Conservation (phyloP, 2,888 invertebrate species). For the Physocephala rufipes region DNA sequence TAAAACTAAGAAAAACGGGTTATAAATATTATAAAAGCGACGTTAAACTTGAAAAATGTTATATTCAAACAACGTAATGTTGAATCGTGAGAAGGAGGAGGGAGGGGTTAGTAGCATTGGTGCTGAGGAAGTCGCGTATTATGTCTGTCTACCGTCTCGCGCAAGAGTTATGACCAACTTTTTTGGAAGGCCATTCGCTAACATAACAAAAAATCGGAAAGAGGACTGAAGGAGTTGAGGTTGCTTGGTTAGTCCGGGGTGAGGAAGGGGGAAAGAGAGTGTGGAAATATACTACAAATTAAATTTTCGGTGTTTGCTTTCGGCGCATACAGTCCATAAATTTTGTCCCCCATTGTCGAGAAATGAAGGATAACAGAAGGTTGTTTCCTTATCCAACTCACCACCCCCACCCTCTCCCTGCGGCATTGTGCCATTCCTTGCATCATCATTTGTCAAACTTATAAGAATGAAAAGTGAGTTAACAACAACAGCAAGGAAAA, state of each 20-base stretch:
- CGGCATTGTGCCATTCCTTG: slow-evolving; percentile 10
- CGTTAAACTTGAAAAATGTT: slow-evolving; percentile 40
- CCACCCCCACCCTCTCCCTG: not conserved
- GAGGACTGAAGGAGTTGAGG: not conserved
- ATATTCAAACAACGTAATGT: slow-evolving; percentile 21
- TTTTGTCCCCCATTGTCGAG: slow-evolving; percentile 37
- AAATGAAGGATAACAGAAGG: slow-evolving; percentile 38
- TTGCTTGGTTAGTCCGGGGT: too few relatives aligned
- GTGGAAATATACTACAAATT: slow-evolving; percentile 54
- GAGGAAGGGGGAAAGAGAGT: slow-evolving; percentile 40
- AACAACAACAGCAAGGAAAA: too few relatives aligned
- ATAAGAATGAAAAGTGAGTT: slow-evolving; percentile 52
- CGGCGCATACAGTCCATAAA: slow-evolving; percentile 43
- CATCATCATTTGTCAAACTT: slow-evolving; percentile 49
- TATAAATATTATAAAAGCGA: slow-evolving; percentile 15
- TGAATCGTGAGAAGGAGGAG: slow-evolving; percentile 26
- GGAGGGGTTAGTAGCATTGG: slow-evolving; percentile 13
- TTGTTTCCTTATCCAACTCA: not conserved
- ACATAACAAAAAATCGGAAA: slow-evolving; percentile 20
- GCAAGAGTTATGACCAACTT: slow-evolving; percentile 46
- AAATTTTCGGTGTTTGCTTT: slow-evolving; percentile 50
- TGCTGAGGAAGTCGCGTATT: slow-evolving; percentile 36
- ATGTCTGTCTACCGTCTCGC: slow-evolving; percentile 41
- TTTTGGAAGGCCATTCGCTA: slow-evolving; percentile 34
- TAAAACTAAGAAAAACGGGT: slow-evolving; percentile 12